Conservation (phyloP, 2,888 invertebrate species). For the Caenorhabditis afra region DNA sequence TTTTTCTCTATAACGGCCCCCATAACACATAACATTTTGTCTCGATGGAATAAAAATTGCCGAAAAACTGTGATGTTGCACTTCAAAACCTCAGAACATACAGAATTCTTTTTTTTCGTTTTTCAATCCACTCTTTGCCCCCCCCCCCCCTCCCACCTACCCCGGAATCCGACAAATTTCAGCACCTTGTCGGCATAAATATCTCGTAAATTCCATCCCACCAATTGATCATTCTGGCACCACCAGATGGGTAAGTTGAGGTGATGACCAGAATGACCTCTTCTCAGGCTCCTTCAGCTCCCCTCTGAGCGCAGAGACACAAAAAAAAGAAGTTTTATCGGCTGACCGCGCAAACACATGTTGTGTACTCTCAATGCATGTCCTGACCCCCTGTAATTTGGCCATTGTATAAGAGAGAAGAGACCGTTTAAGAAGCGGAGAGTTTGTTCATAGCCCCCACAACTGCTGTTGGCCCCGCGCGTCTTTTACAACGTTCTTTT, state of each 20-base stretch:
- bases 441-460: neutral
- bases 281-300: neutral
- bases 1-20: no score
- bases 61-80: no score
- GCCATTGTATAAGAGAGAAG: slow-evolving; percentile 40
- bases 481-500: slow-evolving; percentile 29
- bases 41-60: no score
- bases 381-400: slow-evolving; percentile 50
- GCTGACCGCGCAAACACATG: neutral
- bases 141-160: no score
- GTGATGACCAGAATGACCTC: neutral
- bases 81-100: no score
- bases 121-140: no score
- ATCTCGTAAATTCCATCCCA: no score
- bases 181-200: no score
- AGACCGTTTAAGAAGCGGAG: slow-evolving; percentile 33
- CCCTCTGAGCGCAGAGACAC: no score
- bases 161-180: no score
- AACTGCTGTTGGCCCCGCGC: neutral
- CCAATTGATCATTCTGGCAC: neutral
- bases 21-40: no score
- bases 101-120: no score
- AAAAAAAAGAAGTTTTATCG: slow-evolving; percentile 19
- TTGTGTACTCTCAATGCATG: slow-evolving; percentile 10
- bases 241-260: slow-evolving; percentile 1